Conservation (phyloP, 2,797 vertebrate species). For the Echiichthys vipera region DNA sequence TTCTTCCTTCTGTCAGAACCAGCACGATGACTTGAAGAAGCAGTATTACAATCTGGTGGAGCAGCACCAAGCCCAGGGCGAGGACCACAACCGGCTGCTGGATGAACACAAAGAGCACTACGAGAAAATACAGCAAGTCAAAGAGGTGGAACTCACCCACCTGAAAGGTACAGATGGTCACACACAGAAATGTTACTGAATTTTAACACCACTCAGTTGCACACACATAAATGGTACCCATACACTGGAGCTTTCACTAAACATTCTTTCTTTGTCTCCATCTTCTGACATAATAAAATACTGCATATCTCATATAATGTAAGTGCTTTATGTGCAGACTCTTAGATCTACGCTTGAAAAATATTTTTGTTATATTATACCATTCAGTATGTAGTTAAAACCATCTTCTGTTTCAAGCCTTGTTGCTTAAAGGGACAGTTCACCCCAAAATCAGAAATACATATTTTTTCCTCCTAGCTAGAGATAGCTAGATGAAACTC, state of each 20-base stretch:
- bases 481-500: no score
- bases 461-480: no score
- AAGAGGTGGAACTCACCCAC: constrained; percentile 90
- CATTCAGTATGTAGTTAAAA: neutral
- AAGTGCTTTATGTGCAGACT: neutral
- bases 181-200: neutral
- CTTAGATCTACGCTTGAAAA: neutral
- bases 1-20: constrained; percentile 84
- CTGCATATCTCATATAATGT: constrained; percentile 24
- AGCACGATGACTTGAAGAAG: constrained; percentile 95
- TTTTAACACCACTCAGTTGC: neutral
- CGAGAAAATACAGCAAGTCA: constrained; percentile 89
- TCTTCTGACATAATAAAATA: constrained; percentile 45
- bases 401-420: neutral
- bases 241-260: neutral
- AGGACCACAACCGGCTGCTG: constrained; percentile 89
- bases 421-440: no score
- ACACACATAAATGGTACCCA: neutral
- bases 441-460: no score
- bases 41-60: constrained; percentile 93
- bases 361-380: neutral
- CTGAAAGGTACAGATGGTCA: constrained; percentile 88
- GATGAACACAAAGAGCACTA: constrained; percentile 91
- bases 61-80: constrained; percentile 90
- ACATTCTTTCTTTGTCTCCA: constrained; percentile 55